These are phyloP conservation scores for Ceratina japonica DNA, from an alignment of 1,140 invertebrate species.

Conservation along the genomic window DNA sequence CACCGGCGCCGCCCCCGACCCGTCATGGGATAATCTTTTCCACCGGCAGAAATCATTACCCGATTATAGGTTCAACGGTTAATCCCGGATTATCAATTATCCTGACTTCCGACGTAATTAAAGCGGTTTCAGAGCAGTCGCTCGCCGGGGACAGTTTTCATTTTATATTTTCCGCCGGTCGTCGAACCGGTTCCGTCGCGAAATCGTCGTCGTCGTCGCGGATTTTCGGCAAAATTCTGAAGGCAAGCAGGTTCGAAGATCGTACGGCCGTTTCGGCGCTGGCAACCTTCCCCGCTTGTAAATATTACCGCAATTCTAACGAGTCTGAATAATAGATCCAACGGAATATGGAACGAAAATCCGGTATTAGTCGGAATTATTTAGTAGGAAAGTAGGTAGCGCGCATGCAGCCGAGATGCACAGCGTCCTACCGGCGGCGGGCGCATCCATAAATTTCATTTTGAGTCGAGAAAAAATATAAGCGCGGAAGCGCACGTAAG, in stretches of 20 bases:
- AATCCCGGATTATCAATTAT: background rate
- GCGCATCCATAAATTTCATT: slow-evolving; percentile 19
- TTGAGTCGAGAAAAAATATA: slow-evolving; percentile 14
- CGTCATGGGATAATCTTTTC: background rate
- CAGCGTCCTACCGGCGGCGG: background rate
- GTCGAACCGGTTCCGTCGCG: too few relatives aligned
- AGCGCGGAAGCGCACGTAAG: background rate
- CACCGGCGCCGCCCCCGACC: background rate
- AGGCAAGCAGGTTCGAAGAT: too few relatives aligned
- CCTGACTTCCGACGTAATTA: background rate
- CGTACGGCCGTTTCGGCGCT: too few relatives aligned
- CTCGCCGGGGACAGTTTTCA: too few relatives aligned
- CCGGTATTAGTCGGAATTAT: background rate
- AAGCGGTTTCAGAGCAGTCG: background rate
- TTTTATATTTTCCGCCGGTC: too few relatives aligned
- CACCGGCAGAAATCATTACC: slow-evolving; percentile 4
- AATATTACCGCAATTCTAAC: background rate
- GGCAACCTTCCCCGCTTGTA: background rate
- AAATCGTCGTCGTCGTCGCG: too few relatives aligned
- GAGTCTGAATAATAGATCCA: background rate
- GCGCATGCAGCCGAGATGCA: background rate
- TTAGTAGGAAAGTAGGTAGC: background rate
- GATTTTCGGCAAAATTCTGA: too few relatives aligned
- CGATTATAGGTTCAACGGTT: background rate
- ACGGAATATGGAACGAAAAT: background rate